These are phyloP conservation scores for Oligia strigilis DNA, from an alignment of 2,888 invertebrate genomes.

Conservation along the genomic window DNA sequence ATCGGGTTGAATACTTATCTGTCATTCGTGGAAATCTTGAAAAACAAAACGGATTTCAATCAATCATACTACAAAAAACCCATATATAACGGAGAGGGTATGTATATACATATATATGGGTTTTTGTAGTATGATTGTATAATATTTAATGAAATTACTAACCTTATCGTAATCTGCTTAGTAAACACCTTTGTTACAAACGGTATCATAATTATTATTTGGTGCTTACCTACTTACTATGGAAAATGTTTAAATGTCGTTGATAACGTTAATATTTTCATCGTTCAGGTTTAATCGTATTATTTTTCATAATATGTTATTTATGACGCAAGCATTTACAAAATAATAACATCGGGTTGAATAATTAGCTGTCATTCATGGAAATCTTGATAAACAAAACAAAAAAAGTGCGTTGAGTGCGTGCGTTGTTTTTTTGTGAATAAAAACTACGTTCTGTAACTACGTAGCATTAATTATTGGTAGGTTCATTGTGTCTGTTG, in stretches of 20 bases:
- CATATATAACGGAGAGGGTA: too few species aligned
- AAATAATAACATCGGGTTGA: constrained; percentile 15
- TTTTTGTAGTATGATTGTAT: neutral
- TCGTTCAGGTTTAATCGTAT: constrained; percentile 23
- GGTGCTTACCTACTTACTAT: constrained; percentile 18
- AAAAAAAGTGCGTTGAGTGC: too few species aligned
- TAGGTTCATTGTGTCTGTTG: neutral
- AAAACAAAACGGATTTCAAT: too few species aligned
- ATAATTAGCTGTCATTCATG: constrained; percentile 4
- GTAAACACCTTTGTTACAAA: constrained; percentile 61
- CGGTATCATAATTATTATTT: constrained; percentile 53
- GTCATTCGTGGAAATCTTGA: too few species aligned
- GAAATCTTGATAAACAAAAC: constrained; percentile 10
- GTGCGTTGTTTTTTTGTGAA: neutral
- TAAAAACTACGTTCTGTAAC: neutral
- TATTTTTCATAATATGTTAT: constrained; percentile 27
- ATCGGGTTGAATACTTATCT: too few species aligned
- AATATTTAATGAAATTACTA: constrained; percentile 11
- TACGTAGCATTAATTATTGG: neutral
- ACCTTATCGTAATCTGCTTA: constrained; percentile 3
- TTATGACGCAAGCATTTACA: constrained; percentile 1
- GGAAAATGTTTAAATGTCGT: constrained; percentile 64
- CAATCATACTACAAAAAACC: too few species aligned
- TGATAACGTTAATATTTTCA: constrained; percentile 60
- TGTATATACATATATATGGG: too few species aligned